Percentiles rank a stretch among this genome's conserved stretches.
Conservation (phyloP, 2,113 vertebrate genomes). For the Budorcas taxicolor region DNA sequence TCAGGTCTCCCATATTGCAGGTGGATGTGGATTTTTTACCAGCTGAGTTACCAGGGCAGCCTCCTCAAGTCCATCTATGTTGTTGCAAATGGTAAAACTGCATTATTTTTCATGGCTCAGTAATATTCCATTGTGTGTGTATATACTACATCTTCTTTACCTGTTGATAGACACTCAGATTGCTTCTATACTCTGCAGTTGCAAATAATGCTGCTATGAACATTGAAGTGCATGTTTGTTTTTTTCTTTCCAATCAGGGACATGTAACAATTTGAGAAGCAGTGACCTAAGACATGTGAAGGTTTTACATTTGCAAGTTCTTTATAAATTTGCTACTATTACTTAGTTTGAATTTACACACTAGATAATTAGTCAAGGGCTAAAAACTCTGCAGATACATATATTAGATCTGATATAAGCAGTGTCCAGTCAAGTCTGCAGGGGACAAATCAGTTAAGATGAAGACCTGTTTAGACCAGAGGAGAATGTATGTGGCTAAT, state of each 20-base stretch:
- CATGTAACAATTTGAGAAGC: background rate
- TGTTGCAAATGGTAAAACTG: background rate
- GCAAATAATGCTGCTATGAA: background rate
- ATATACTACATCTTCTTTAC: background rate
- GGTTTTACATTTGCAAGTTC: background rate
- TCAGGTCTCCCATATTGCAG: background rate
- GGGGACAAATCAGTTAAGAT: background rate
- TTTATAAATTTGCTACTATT: background rate
- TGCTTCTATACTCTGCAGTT: background rate
- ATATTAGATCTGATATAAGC: background rate
- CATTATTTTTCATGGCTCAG: background rate
- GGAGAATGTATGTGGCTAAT: background rate
- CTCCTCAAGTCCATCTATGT: background rate
- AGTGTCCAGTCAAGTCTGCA: background rate
- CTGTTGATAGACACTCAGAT: background rate
- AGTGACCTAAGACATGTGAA: background rate
- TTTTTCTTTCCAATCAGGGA: background rate
- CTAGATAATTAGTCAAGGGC: background rate
- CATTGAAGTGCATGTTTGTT: too few relatives aligned
- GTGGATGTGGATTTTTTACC: background rate
- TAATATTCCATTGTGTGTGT: background rate
- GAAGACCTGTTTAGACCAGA: background rate
- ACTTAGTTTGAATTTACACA: background rate
- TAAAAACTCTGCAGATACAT: background rate
- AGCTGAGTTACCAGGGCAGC: background rate